Evolutionary conservation across 37 sponge, comb jelly and placozoan species (phyloP), one percentile per base, ranked within the genome.

Genomic region (Hexactinellida sp.): DNA sequence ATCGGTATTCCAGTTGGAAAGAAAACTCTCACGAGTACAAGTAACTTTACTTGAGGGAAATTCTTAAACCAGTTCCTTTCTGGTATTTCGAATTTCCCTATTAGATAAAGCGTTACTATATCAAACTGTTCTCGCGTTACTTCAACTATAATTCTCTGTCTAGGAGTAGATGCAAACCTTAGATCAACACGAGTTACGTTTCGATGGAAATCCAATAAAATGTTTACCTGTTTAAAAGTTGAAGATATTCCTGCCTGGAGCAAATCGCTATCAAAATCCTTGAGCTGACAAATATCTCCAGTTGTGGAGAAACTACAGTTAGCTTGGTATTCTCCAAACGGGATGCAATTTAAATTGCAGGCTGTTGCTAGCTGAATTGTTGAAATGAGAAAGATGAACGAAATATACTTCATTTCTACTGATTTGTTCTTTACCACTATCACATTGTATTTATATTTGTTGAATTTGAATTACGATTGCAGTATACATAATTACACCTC

Each of bases 21-120:
- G 30, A 25, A 63, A 32, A 23, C 76, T 5, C 76, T n/a, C 13
- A 21, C 19, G 5, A 63, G 76, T 63, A 63, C 76, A 21, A 63
- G 34, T n/a, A 63, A 63, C 13, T 63, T 10, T 7, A 63, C 34
- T 5, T 63, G 3, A 32, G 76, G 76, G 76, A 63, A 63, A 28
- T n/a, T 10, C 13, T n/a, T 63, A 1, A 63, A n/a, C 21, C 21
- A 10, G 34, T 63, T 63, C 76, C 30, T 10, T 25, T 28, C 76
- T 63, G 76, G 76, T 25, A 63, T 25, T 63, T 63, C 76, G 76
- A 63, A 63, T 63, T n/a, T 63, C 21, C 76, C 76, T n/a, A 63
- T 23, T 10, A 63, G 76, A 63, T 63, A 63, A n/a, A 63, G 30
- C 3, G 34, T 63, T 28, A 23, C 13, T 7, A 63, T n/a, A 25